These are phyloP conservation scores for Phylloscopus collybita DNA, from an alignment of 2,797 vertebrate genomes.

Conservation along the genomic window DNA sequence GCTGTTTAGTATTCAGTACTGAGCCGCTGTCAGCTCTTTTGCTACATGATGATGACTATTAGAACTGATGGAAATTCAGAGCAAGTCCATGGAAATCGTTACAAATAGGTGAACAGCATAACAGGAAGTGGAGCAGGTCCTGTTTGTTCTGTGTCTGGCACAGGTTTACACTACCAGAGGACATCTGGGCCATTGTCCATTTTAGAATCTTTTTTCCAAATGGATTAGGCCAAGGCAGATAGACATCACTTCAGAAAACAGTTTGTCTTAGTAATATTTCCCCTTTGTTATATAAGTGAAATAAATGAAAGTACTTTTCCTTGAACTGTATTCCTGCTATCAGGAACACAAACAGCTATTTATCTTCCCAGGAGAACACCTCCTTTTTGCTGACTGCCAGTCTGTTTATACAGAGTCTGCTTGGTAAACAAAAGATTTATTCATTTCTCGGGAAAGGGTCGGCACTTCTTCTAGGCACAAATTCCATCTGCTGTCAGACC, in stretches of 20 bases:
- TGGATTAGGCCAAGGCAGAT: neutral
- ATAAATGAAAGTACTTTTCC: neutral
- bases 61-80: neutral
- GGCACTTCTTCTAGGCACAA: neutral
- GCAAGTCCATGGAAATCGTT: neutral
- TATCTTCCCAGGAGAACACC: neutral
- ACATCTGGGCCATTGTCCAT: neutral
- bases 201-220: neutral
- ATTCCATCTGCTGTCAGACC: conserved; percentile 11
- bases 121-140: neutral
- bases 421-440: neutral
- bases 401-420: neutral
- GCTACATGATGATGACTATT: neutral
- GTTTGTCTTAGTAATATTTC: neutral
- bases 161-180: neutral
- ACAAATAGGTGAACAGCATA: neutral
- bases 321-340: neutral
- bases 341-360: neutral
- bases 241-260: neutral
- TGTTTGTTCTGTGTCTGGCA: neutral
- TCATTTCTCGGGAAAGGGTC: conserved; percentile 14
- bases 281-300: neutral
- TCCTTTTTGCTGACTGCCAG: neutral
- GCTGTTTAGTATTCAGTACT: neutral
- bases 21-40: neutral